Percentiles rank a stretch among this genome's conserved stretches.
phyloP scores from a whole-genome alignment of 2,797 vertebrate genomes.

The Bucorvus abyssinicus region DNA sequence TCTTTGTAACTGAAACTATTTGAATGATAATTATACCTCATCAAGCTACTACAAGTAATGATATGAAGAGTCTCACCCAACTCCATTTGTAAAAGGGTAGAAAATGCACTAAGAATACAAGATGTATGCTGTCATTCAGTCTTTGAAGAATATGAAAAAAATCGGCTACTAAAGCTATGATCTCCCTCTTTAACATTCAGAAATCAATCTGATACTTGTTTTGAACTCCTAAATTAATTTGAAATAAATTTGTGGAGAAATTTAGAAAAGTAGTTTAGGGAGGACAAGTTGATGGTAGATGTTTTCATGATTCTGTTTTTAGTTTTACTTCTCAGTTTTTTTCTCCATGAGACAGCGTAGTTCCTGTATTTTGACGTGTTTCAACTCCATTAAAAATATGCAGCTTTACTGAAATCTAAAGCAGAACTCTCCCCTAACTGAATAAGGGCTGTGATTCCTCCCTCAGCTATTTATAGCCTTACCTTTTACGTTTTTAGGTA shows the following conservation, averaged over 20 bases:
- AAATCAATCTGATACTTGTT: background rate
- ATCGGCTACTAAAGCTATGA: background rate
- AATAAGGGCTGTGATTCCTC: background rate
- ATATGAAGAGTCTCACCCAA: background rate
- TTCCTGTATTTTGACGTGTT: background rate
- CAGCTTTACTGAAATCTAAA: background rate
- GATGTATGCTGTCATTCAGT: background rate
- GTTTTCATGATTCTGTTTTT: background rate
- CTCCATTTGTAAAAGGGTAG: background rate
- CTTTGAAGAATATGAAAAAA: background rate
- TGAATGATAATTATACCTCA: background rate
- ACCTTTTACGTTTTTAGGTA: background rate
- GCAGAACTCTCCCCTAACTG: background rate
- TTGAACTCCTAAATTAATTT: background rate
- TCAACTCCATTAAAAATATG: background rate
- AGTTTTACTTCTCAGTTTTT: background rate
- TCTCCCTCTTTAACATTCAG: background rate
- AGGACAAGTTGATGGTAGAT: background rate
- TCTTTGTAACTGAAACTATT: background rate
- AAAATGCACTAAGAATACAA: background rate
- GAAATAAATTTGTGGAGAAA: background rate
- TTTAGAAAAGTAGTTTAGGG: background rate
- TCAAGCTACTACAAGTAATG: background rate
- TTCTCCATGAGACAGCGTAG: background rate
- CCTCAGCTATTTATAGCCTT: background rate